Percentiles rank a stretch among this genome's conserved stretches.
Conservation (phyloP, 2,797 vertebrate species). For the Philypnodon macrostomus region DNA sequence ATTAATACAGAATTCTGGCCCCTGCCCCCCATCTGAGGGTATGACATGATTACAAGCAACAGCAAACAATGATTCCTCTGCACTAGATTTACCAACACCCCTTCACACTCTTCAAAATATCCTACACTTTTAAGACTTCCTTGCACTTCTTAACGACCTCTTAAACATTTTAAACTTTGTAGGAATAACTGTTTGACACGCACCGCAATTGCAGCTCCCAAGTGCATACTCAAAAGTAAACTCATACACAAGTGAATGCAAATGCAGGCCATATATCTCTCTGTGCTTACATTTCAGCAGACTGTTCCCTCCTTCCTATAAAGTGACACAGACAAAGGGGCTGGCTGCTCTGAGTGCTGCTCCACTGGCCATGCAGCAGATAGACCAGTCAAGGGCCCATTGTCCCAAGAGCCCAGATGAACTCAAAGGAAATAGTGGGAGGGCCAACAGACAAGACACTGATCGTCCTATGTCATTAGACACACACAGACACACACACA, state of each 20-base stretch:
- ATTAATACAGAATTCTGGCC: too few species aligned
- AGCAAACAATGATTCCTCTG: too few species aligned
- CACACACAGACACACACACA: constrained; percentile 35
- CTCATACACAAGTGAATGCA: neutral
- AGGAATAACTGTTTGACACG: too few species aligned
- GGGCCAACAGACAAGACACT: constrained; percentile 59
- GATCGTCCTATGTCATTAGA: constrained; percentile 58
- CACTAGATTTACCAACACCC: too few species aligned
- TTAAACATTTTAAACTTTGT: too few species aligned
- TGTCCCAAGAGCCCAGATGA: constrained; percentile 52
- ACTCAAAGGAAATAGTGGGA: constrained; percentile 65
- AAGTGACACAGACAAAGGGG: constrained; percentile 35
- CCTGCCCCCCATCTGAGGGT: too few species aligned
- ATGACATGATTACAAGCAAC: too few species aligned
- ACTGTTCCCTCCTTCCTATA: neutral
- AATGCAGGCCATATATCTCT: constrained; percentile 1
- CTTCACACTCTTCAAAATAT: too few species aligned
- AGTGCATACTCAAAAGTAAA: neutral
- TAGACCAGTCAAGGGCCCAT: constrained; percentile 60
- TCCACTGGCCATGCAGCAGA: constrained; percentile 34
- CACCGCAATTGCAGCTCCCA: neutral
- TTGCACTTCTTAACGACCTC: too few species aligned
- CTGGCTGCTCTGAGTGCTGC: constrained; percentile 31
- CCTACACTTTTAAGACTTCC: too few species aligned
- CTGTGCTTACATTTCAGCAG: neutral